These are phyloP conservation scores for Rhea americana DNA, from an alignment of 2,113 vertebrate species.

Conservation along the genomic window DNA sequence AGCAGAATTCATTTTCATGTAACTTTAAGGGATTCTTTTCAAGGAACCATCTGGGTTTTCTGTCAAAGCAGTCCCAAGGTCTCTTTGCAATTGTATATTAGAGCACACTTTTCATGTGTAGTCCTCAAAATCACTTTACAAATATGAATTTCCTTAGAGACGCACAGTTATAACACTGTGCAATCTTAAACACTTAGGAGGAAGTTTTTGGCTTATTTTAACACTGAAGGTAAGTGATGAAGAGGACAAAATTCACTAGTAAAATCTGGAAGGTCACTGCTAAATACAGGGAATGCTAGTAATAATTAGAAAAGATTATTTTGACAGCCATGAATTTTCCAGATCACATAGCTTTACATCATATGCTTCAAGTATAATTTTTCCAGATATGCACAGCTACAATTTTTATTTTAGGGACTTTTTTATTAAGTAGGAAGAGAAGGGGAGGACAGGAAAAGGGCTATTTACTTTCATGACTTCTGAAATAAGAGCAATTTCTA, in stretches of 20 bases:
- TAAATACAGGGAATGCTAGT: background rate
- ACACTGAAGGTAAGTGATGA: background rate
- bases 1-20: conserved; percentile 5
- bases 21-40: background rate
- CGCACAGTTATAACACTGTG: background rate
- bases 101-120: background rate
- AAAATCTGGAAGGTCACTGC: background rate
- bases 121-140: background rate
- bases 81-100: background rate
- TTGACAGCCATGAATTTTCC: background rate
- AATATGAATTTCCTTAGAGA: background rate
- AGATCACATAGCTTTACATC: background rate
- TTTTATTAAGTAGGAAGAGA: background rate
- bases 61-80: background rate
- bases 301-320: background rate
- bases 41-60: background rate
- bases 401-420: background rate
- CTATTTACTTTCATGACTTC: background rate
- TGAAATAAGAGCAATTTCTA: background rate
- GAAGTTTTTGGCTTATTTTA: background rate
- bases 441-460: background rate
- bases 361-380: background rate
- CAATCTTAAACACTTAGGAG: background rate
- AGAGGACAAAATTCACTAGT: background rate
- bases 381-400: background rate